Base-by-base conservation (phyloP, 2,888 invertebrate species). In the Peribatodes rhomboidaria region DNA sequence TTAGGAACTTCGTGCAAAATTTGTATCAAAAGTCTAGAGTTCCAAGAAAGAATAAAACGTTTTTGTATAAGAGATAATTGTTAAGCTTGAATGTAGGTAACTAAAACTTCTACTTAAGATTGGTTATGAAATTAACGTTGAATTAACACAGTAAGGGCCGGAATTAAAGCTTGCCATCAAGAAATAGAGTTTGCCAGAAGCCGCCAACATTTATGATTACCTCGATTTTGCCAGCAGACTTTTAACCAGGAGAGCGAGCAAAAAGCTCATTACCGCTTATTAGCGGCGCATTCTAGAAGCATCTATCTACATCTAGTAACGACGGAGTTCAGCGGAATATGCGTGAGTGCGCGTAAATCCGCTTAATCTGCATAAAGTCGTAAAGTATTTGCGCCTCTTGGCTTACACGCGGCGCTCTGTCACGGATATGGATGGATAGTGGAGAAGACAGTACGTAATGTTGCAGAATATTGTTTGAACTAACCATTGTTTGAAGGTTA, bases 361-460 rank as follows among this genome's bases (percentile, higher is more conserved):
- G 52, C 54, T 61, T 72, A 73, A 79, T 79, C 72, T 74, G 68
- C 71, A 74, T 75, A 73, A 75, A 68, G 68, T 71, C 75, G 67
- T 76, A 72, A 75, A 78, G 70, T 68, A 71, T 69, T 72, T 66
- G 64, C 66, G 65, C 63, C 57, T 61, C 55, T 55, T 59, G 59
- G 65, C 59, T 65, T 55, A 60, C 55, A 56, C 55, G 46, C 60
- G 55, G 37, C 49, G 54, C 37, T 31, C 52, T 65, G 61, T 67
- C 68, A 53, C 53, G 41, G 52, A 44, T 49, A 44, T 56, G 54
- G 52, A 55, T 39, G 16, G 14, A 49, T 57, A 65, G 53, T 44
- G 2, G 16, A 7, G 6, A 16, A 60, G 3, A 44, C 65, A 60
- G 65, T 50, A 33, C 37, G 13, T 4, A 22, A 58, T 20, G 14